Base-by-base conservation (phyloP, 2,797 vertebrate species). In the Cryptoblepharus egeriae region DNA sequence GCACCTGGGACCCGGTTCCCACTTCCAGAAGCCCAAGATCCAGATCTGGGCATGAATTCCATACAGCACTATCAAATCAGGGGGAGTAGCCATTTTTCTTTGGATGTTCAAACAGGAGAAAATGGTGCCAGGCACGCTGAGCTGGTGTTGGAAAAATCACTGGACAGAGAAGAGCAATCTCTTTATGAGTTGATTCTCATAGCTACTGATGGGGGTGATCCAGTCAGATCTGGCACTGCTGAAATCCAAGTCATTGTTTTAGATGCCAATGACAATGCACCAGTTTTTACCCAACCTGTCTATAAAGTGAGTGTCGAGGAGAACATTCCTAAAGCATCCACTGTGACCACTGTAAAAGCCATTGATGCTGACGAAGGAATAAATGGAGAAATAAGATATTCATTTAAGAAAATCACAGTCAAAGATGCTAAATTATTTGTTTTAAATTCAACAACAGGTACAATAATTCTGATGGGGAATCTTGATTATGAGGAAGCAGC, bases 401-500 rank as follows among this genome's bases (percentile, higher is more conserved):
- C 89, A 0, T 92, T 94, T 76, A 85, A 89, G 61, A 91, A 88
- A 15, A 84, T 84, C 75, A 82, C 89, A 83, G 89, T 90, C 28
- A 90, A 77, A 42, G n/a, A 84, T 60, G 65, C 85, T 1, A 30
- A 86, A 0, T 26, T 88, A 64, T 94, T 95, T 32, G 68, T 57
- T 0, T 26, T 69, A 39, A 69, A 69, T 69, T 69, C 67, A 37
- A 69, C 67, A 9, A 93, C 60, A 0, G 96, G 97, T 6, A 78
- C 88, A 9, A 90, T 97, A 18, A 78, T 39, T 1, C 55, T 94
- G 0, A 32, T 65, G 0, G 91, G 88, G 22, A 37, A 65, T 0
- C 26, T 95, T 11, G 95, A 97, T 88, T 97, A 93, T 32, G 96
- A 97, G 84, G 91, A 93, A 64, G 84, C 88, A 0, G 72, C 83